A percentile compares a stretch with the other conserved stretches of the same genome.
Evolutionary conservation across 2,797 vertebrate genomes (phyloP).

Genomic region (Tinamus major): DNA sequence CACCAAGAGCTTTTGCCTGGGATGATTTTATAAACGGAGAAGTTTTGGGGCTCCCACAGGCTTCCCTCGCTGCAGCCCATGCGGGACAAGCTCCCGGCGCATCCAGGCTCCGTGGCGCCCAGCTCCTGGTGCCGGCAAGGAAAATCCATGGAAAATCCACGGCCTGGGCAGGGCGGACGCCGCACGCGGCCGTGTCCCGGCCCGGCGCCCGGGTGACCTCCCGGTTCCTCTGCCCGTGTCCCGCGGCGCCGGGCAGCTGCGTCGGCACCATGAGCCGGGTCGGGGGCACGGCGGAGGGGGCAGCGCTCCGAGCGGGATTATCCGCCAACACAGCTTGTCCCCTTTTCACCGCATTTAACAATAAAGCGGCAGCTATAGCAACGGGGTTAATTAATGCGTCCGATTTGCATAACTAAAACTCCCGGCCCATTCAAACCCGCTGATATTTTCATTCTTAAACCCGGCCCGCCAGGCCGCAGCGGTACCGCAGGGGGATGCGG

Average conservation of each 20-base stretch:
- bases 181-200: not conserved
- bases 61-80: not conserved
- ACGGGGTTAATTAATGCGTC: conserved; percentile 70
- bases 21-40: accelerated
- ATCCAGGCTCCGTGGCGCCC: not conserved
- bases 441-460: conserved; percentile 27
- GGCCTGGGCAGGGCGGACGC: too few relatives aligned
- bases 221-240: not conserved
- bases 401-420: conserved; percentile 66
- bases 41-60: too few relatives aligned
- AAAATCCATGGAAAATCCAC: too few relatives aligned
- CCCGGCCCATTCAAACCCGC: conserved; percentile 31
- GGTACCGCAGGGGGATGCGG: not conserved
- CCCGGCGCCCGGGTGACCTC: not conserved
- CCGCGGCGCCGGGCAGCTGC: not conserved
- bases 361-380: conserved; percentile 66
- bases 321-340: conserved; percentile 25
- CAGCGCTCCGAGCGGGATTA: conserved; percentile 33
- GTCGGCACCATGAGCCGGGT: not conserved
- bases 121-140: not conserved
- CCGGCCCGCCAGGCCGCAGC: not conserved
- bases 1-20: not conserved
- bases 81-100: not conserved
- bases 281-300: not conserved
- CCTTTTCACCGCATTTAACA: conserved; percentile 51